These are phyloP conservation scores for Lacerta agilis DNA, from an alignment of 2,797 vertebrate genomes.

Conservation along the genomic window DNA sequence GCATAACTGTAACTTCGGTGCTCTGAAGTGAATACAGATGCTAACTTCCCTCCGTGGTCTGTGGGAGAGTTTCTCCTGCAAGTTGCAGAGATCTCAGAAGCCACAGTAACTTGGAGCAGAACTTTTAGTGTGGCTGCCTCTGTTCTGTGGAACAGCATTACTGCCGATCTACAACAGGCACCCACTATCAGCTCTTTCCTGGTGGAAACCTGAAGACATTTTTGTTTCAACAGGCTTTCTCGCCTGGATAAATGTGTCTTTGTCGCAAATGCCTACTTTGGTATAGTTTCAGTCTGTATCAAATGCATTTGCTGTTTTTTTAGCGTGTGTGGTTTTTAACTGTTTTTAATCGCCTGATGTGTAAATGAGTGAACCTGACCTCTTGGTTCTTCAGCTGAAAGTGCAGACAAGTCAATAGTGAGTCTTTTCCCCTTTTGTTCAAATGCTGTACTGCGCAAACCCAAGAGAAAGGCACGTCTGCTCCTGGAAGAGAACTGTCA, in stretches of 20 bases:
- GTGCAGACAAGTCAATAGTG: conserved; percentile 21
- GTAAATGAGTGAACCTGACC: not conserved
- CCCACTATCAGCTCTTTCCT: not conserved
- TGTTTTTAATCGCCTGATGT: not conserved
- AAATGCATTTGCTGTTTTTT: no score
- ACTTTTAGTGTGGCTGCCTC: no score
- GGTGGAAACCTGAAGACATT: not conserved
- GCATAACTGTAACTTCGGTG: not conserved
- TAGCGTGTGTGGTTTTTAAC: not conserved
- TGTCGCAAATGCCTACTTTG: no score
- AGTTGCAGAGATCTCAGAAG: no score
- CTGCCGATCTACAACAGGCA: no score
- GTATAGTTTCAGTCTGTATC: no score
- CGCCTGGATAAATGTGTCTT: no score
- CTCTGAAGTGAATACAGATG: conserved; percentile 1
- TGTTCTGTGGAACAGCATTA: no score
- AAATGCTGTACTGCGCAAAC: not conserved
- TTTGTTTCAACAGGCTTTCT: no score
- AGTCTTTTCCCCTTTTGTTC: conserved; percentile 41
- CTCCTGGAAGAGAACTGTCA: not conserved
- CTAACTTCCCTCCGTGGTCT: not conserved
- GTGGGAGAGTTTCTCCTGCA: no score
- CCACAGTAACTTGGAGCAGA: no score
- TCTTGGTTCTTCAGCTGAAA: not conserved
- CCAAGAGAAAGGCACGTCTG: not conserved